Evolutionary conservation across 2,797 vertebrate genomes (phyloP).

Genomic region (Acipenser ruthenus): DNA sequence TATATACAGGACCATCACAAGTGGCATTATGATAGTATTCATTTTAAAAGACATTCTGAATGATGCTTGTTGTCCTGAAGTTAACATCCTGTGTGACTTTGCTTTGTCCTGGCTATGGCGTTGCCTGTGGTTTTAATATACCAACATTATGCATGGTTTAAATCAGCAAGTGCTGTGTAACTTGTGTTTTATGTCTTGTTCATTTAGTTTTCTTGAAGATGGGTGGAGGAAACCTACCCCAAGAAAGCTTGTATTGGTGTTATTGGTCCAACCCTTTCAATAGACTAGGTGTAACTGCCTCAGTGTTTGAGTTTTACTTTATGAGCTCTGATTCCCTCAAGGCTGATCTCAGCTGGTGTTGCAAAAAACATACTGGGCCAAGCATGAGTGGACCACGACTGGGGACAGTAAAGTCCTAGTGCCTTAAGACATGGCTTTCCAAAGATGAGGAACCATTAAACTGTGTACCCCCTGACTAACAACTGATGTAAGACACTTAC

Average conservation of each 20-base stretch:
- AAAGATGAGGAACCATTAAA: slow-evolving; percentile 8
- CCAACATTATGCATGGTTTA: slow-evolving; percentile 2
- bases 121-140: neutral
- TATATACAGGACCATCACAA: too few relatives aligned
- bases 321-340: slow-evolving; percentile 1
- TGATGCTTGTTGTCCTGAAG: too few relatives aligned
- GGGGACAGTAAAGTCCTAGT: neutral
- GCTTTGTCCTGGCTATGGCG: neutral
- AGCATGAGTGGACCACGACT: neutral
- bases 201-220: neutral
- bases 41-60: neutral
- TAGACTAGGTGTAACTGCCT: slow-evolving; percentile 3
- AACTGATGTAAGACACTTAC: neutral
- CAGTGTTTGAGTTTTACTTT: neutral
- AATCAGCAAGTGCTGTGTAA: neutral
- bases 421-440: neutral
- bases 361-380: neutral
- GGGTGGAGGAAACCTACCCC: neutral
- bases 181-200: neutral
- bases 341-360: slow-evolving; percentile 6
- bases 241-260: slow-evolving; percentile 1
- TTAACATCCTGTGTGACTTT: neutral
- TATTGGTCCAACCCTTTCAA: slow-evolving; percentile 2
- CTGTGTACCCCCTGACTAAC: neutral
- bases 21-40: neutral